A percentile compares a stretch with the other conserved stretches of the same genome.
These are phyloP conservation scores for Heliconius nattereri DNA, from an alignment of 1,140 invertebrate genomes.

Conservation along the genomic window DNA sequence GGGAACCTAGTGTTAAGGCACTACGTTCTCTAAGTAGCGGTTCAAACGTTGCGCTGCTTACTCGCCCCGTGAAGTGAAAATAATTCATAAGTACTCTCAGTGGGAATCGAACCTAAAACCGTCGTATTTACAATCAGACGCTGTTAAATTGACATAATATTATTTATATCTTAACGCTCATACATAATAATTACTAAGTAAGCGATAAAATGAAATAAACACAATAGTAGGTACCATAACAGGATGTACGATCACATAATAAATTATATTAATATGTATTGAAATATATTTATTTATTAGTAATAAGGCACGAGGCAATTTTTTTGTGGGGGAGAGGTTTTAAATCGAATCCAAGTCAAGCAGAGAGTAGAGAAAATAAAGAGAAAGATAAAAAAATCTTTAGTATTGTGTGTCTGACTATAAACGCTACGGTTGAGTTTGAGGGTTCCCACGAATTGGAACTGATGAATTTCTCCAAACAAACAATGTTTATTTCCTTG, in stretches of 20 bases:
- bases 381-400: not conserved
- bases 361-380: not conserved
- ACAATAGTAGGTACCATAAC: not conserved
- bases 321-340: not conserved
- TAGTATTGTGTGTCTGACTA: not conserved
- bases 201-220: slow-evolving; percentile 7
- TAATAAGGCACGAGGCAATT: not conserved
- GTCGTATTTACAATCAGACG: too few relatives aligned
- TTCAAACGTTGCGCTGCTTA: too few relatives aligned
- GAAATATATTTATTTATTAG: not conserved
- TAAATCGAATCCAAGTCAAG: too few relatives aligned
- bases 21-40: too few relatives aligned
- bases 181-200: not conserved
- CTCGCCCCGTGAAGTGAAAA: too few relatives aligned
- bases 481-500: too few relatives aligned
- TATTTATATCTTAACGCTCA: not conserved
- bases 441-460: too few relatives aligned
- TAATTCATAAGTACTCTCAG: too few relatives aligned
- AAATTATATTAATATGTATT: not conserved
- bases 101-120: too few relatives aligned
- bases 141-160: not conserved
- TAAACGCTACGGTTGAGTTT: too few relatives aligned
- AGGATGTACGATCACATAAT: not conserved
- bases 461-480: too few relatives aligned
- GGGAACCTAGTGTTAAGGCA: too few relatives aligned